phyloP scores from a whole-genome alignment of 2,888 invertebrate genomes.

The Zaprionus lineosus region DNA sequence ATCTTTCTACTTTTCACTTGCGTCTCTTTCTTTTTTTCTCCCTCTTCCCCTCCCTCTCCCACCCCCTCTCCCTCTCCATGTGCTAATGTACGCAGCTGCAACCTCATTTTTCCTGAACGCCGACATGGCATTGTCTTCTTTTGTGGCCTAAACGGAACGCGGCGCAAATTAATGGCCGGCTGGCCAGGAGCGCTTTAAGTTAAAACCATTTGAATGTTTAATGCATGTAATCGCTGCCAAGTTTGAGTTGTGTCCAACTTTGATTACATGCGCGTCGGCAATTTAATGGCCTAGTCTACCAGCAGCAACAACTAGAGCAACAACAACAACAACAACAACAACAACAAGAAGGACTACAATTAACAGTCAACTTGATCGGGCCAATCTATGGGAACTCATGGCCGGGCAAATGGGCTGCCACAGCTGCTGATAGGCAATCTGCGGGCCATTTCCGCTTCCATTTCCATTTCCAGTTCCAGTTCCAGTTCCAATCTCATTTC shows the following conservation, averaged over 20 bases:
- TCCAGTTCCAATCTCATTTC: conserved; percentile 6
- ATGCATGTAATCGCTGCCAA: conserved; percentile 17
- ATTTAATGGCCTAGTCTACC: conserved; percentile 22
- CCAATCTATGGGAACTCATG: background rate
- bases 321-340: conserved; percentile 10
- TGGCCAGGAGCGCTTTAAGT: conserved; percentile 1
- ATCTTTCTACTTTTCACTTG: background rate
- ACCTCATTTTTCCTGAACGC: conserved; percentile 4
- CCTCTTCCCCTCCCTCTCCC: background rate
- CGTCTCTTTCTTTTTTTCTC: background rate
- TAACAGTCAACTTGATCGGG: conserved; percentile 5
- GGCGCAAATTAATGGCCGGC: background rate
- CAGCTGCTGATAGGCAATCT: conserved; percentile 22
- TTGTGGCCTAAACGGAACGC: background rate
- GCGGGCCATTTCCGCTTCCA: background rate
- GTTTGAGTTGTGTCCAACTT: background rate
- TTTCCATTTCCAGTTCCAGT: background rate
- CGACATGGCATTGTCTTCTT: background rate
- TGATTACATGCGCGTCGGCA: conserved; percentile 32
- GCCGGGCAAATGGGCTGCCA: conserved; percentile 3
- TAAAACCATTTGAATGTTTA: conserved; percentile 6
- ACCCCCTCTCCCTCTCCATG: background rate
- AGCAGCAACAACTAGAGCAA: conserved; percentile 5
- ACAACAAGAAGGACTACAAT: conserved; percentile 12
- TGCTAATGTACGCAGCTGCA: conserved; percentile 31